phyloP scores from a whole-genome alignment of 2,888 invertebrate species.

The Mimumesa dahlbomi region DNA sequence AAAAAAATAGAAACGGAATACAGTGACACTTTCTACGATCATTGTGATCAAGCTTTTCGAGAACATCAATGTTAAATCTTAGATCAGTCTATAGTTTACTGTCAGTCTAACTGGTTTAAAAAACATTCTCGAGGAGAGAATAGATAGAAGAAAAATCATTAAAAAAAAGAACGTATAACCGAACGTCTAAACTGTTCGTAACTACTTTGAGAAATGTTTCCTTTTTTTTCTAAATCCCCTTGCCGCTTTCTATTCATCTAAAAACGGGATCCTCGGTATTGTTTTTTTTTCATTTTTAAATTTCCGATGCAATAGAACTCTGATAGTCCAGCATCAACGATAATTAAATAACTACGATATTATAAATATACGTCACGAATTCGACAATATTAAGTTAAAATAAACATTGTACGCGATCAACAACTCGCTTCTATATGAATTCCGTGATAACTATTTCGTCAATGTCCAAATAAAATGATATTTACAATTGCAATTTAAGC shows the following conservation, averaged over 20 bases:
- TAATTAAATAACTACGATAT: too few relatives aligned
- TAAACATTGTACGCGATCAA: too few relatives aligned
- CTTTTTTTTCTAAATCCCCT: background rate
- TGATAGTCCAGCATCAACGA: too few relatives aligned
- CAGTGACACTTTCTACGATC: slow-evolving; percentile 1
- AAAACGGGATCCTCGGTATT: background rate
- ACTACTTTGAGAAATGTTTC: background rate
- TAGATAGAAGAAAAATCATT: slow-evolving; percentile 21
- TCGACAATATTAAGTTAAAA: too few relatives aligned
- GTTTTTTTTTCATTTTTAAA: background rate
- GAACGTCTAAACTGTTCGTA: background rate
- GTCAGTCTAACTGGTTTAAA: slow-evolving; percentile 29
- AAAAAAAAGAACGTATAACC: slow-evolving; percentile 11
- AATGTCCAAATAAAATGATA: too few relatives aligned
- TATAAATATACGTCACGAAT: too few relatives aligned
- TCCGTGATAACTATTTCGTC: too few relatives aligned
- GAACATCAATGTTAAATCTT: slow-evolving; percentile 21
- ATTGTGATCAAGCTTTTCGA: slow-evolving; percentile 11
- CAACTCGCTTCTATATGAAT: too few relatives aligned
- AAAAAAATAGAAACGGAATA: background rate
- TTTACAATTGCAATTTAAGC: too few relatives aligned
- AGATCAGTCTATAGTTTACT: slow-evolving; percentile 36
- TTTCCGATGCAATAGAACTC: too few relatives aligned
- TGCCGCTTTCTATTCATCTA: background rate
- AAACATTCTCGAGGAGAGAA: slow-evolving; percentile 6